phyloP scores from a whole-genome alignment of 2,888 invertebrate species.

The Hololepta plana region DNA sequence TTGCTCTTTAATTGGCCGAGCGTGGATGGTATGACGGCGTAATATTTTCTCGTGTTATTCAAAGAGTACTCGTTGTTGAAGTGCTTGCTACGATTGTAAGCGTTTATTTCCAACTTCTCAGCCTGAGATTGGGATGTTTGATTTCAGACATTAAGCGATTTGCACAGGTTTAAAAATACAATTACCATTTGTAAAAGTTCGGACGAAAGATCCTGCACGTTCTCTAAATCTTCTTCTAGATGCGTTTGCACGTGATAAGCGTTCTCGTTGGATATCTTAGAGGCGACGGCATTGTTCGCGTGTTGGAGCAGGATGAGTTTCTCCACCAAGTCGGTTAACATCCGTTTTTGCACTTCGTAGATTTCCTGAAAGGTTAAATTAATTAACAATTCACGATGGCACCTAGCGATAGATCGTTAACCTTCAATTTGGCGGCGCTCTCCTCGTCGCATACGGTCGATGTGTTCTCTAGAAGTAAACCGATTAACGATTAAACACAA shows the following conservation, averaged over 20 bases:
- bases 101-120: constrained; percentile 16
- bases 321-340: constrained; percentile 23
- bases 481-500: too few species aligned
- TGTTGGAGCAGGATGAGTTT: constrained; percentile 27
- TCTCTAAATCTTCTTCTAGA: constrained; percentile 19
- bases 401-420: too few species aligned
- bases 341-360: constrained; percentile 26
- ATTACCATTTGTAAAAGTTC: constrained; percentile 12
- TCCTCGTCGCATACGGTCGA: too few species aligned
- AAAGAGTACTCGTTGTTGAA: neutral
- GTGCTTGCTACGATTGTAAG: constrained; percentile 12
- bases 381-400: too few species aligned
- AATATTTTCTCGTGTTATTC: constrained; percentile 5
- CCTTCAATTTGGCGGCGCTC: too few species aligned
- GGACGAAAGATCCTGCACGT: constrained; percentile 24
- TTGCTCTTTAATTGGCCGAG: constrained; percentile 16
- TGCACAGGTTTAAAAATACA: constrained; percentile 3
- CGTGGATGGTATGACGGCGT: constrained; percentile 5
- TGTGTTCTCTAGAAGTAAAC: too few species aligned
- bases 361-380: too few species aligned
- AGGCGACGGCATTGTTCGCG: constrained; percentile 18
- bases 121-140: constrained; percentile 14
- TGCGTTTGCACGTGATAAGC: constrained; percentile 13
- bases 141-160: too few species aligned
- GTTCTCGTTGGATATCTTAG: constrained; percentile 16